phyloP scores from a whole-genome alignment of 1,140 invertebrate species.

The Drosophila fuyamai region DNA sequence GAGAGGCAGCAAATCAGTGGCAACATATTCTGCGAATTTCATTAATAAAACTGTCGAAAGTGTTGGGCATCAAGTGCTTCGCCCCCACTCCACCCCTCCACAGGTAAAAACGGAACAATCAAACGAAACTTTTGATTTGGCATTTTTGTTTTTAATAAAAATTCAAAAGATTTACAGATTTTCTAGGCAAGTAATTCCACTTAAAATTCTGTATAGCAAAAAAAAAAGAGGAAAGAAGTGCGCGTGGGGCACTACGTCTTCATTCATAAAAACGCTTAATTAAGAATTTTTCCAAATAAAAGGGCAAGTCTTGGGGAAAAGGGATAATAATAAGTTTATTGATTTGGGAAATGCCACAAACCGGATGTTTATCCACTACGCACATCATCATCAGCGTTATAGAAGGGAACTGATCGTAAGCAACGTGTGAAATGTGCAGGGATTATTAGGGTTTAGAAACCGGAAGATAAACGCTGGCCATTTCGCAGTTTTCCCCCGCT shows the following conservation, averaged over 20 bases:
- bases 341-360: conserved; percentile 79
- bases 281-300: conserved; percentile 75
- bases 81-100: neutral
- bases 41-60: conserved; percentile 83
- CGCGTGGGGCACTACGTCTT: conserved; percentile 28
- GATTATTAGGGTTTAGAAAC: conserved; percentile 52
- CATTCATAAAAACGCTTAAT: conserved; percentile 80
- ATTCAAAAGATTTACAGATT: conserved; percentile 78
- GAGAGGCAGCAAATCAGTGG: conserved; percentile 58
- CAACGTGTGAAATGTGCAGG: conserved; percentile 70
- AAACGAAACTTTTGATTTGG: conserved; percentile 69
- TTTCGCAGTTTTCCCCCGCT: conserved; percentile 14
- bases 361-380: conserved; percentile 71
- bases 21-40: conserved; percentile 76
- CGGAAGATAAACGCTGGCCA: conserved; percentile 28
- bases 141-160: conserved; percentile 79
- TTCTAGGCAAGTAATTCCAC: conserved; percentile 68
- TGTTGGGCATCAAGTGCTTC: conserved; percentile 56
- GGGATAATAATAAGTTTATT: conserved; percentile 78
- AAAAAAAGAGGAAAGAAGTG: neutral
- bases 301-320: conserved; percentile 42
- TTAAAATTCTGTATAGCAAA: conserved; percentile 68
- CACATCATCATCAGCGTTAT: conserved; percentile 28
- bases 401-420: conserved; percentile 24
- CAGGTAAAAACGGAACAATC: conserved; percentile 63